Conservation (phyloP, 2,888 invertebrate species). For the Seira musarum region DNA sequence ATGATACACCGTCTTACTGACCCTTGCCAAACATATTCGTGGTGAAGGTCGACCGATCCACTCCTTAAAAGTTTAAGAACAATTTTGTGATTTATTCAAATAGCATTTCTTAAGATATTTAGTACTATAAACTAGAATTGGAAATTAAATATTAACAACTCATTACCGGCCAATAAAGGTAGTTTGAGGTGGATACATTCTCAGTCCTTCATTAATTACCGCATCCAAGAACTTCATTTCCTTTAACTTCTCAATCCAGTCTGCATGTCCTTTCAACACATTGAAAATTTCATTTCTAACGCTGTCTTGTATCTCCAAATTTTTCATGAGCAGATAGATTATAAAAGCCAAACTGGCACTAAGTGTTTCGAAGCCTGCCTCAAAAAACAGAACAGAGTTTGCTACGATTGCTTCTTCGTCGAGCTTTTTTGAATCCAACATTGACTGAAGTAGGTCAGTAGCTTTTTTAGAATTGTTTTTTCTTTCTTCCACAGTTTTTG, state of each 20-base stretch:
- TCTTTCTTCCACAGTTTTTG: slow-evolving; percentile 12
- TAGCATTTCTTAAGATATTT: no score
- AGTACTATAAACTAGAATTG: slow-evolving; percentile 16
- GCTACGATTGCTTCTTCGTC: slow-evolving; percentile 47
- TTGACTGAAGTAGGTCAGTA: slow-evolving; percentile 40
- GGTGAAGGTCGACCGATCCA: slow-evolving; percentile 32
- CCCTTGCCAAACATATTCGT: background rate
- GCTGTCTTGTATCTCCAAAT: slow-evolving; percentile 48
- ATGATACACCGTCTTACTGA: slow-evolving; percentile 22
- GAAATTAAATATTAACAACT: background rate
- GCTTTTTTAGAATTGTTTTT: background rate
- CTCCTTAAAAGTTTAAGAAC: slow-evolving; percentile 37
- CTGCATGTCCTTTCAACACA: background rate
- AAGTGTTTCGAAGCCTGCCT: slow-evolving; percentile 64
- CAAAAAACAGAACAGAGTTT: slow-evolving; percentile 64
- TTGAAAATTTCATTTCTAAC: slow-evolving; percentile 48
- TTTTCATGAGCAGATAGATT: slow-evolving; percentile 55
- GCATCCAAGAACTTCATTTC: slow-evolving; percentile 42
- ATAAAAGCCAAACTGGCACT: slow-evolving; percentile 55
- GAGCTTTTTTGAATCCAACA: slow-evolving; percentile 31
- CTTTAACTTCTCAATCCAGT: background rate
- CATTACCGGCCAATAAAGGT: slow-evolving; percentile 63
- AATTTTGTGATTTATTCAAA: background rate
- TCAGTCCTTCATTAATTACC: slow-evolving; percentile 54
- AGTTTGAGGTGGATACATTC: slow-evolving; percentile 65